Percentiles rank a stretch among this genome's conserved stretches.
Conservation (phyloP, 2,888 invertebrate genomes). For the Gerosis bhagava region DNA sequence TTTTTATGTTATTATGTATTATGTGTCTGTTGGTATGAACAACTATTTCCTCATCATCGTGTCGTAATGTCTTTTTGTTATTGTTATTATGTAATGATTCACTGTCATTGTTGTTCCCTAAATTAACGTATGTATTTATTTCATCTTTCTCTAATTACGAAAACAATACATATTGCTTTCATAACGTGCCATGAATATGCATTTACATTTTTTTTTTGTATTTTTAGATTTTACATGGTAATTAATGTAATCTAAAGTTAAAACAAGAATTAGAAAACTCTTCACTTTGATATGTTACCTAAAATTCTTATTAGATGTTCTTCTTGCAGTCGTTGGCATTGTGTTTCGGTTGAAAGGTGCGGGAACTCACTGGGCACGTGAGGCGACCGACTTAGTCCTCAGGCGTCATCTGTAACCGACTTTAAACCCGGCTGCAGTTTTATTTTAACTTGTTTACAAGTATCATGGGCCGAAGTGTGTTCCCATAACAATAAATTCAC, state of each 20-base stretch:
- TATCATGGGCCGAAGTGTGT: too few species aligned
- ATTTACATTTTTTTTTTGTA: slow-evolving; percentile 18
- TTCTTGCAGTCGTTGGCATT: too few species aligned
- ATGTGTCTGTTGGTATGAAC: not conserved
- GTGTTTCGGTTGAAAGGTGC: too few species aligned
- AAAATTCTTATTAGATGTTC: too few species aligned
- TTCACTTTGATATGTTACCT: too few species aligned
- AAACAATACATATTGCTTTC: slow-evolving; percentile 11
- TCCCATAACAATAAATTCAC: too few species aligned
- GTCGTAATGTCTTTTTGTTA: slow-evolving; percentile 13
- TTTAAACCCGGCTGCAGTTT: too few species aligned
- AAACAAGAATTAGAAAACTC: too few species aligned
- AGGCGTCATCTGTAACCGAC: too few species aligned
- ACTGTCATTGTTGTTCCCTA: slow-evolving; percentile 6
- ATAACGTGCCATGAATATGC: slow-evolving; percentile 20
- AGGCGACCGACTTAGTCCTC: too few species aligned
- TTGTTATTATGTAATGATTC: slow-evolving; percentile 7
- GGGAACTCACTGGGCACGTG: too few species aligned
- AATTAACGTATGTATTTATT: slow-evolving; percentile 1
- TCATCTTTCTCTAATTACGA: slow-evolving; percentile 21
- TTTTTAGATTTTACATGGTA: slow-evolving; percentile 5
- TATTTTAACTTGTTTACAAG: too few species aligned
- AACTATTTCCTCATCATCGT: slow-evolving; percentile 16
- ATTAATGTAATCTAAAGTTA: slow-evolving; percentile 4
- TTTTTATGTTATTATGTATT: slow-evolving; percentile 6